These are phyloP conservation scores for Spialia ferax DNA, from an alignment of 2,888 invertebrate genomes.

Conservation along the genomic window DNA sequence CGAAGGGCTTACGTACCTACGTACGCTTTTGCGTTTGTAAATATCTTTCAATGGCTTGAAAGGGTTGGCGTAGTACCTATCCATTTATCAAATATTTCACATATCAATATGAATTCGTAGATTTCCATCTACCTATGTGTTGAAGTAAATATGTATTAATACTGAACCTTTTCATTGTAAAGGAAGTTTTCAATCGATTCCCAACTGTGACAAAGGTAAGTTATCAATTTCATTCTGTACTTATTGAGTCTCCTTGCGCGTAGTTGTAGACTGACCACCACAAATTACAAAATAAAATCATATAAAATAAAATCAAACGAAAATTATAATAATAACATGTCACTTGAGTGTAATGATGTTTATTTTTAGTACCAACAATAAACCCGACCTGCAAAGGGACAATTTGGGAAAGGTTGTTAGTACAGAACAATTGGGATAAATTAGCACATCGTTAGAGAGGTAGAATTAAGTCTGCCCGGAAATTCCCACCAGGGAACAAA, in stretches of 20 bases:
- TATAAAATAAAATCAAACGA: no score
- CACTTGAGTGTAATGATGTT: background rate
- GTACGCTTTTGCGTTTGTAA: slow-evolving; percentile 11
- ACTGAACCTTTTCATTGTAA: background rate
- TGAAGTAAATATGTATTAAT: background rate
- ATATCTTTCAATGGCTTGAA: slow-evolving; percentile 7
- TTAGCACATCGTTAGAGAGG: slow-evolving; percentile 39
- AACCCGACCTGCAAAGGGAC: slow-evolving; percentile 24
- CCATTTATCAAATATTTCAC: slow-evolving; percentile 8
- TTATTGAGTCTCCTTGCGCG: no score
- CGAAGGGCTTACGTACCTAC: slow-evolving; percentile 11
- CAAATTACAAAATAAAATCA: no score
- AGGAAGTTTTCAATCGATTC: no score
- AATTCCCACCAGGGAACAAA: slow-evolving; percentile 39
- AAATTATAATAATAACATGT: background rate
- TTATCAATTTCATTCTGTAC: no score
- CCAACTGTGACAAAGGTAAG: no score
- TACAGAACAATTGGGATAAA: slow-evolving; percentile 38
- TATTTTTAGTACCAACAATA: slow-evolving; percentile 4
- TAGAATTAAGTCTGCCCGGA: slow-evolving; percentile 38
- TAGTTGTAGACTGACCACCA: no score
- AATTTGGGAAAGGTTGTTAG: slow-evolving; percentile 37
- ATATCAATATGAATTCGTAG: background rate
- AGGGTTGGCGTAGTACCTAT: slow-evolving; percentile 7
- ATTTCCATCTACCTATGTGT: background rate